Conservation (phyloP, 2,888 invertebrate genomes). For the Auanema sp. region DNA sequence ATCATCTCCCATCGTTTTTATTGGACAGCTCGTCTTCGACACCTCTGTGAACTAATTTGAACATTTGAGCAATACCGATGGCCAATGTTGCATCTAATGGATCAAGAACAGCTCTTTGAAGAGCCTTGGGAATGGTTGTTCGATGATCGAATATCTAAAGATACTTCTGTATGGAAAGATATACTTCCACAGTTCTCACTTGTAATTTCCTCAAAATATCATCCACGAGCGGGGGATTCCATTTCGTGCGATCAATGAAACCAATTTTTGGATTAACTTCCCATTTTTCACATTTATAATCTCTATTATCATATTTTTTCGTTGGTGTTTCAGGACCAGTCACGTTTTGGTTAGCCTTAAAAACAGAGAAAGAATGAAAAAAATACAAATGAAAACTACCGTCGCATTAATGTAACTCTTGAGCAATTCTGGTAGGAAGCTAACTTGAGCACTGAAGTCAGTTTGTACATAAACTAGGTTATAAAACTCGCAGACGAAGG, state of each 20-base stretch:
- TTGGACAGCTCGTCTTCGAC: neutral
- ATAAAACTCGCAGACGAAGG: conserved; percentile 96
- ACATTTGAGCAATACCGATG: conserved; percentile 16
- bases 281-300: conserved; percentile 92
- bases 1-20: neutral
- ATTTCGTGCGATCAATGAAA: conserved; percentile 60
- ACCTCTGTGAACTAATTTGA: conserved; percentile 8
- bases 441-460: conserved; percentile 91
- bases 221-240: conserved; percentile 97
- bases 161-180: neutral
- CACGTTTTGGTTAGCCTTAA: too few relatives aligned
- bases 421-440: conserved; percentile 90
- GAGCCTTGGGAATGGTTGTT: conserved; percentile 98
- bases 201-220: conserved; percentile 90
- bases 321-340: too few relatives aligned
- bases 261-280: conserved; percentile 80
- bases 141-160: conserved; percentile 84
- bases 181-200: conserved; percentile 23
- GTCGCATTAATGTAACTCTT: conserved; percentile 75
- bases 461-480: conserved; percentile 79
- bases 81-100: conserved; percentile 89
- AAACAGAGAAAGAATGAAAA: neutral
- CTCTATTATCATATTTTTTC: conserved; percentile 10
- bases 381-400: neutral
- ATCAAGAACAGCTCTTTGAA: conserved; percentile 96